Conservation (phyloP, 1,140 invertebrate genomes). For the Heliconius eleuchia region DNA sequence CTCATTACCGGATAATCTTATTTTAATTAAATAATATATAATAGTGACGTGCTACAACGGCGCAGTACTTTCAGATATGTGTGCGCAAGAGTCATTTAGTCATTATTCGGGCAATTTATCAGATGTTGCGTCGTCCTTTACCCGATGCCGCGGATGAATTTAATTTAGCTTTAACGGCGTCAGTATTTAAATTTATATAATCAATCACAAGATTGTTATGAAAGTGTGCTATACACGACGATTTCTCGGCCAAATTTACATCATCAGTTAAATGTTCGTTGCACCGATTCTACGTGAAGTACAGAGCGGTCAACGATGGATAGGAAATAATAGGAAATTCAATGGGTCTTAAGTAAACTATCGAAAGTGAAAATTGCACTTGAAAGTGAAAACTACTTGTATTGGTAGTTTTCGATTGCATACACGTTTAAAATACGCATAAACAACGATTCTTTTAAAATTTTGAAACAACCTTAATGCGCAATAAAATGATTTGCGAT, state of each 20-base stretch:
- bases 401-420: too few relatives aligned
- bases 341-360: too few relatives aligned
- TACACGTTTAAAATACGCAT: too few relatives aligned
- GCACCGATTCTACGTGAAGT: conserved; percentile 48
- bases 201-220: conserved; percentile 79
- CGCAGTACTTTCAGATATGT: conserved; percentile 35
- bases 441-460: too few relatives aligned
- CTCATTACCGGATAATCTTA: conserved; percentile 37
- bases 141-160: conserved; percentile 73
- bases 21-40: conserved; percentile 40
- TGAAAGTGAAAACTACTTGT: too few relatives aligned
- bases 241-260: conserved; percentile 77
- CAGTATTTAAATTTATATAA: conserved; percentile 79
- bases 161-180: conserved; percentile 75
- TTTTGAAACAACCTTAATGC: too few relatives aligned
- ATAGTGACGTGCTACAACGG: conserved; percentile 37
- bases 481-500: too few relatives aligned
- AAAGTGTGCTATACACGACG: conserved; percentile 75
- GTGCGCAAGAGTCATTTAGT: conserved; percentile 62
- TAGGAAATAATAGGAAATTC: not conserved
- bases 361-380: too few relatives aligned
- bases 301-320: not conserved
- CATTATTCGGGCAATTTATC: conserved; percentile 76
- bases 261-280: conserved; percentile 63
- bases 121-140: conserved; percentile 71